These are phyloP conservation scores for Oxyruncus cristatus DNA, from an alignment of 2,113 vertebrate species.

Conservation along the genomic window DNA sequence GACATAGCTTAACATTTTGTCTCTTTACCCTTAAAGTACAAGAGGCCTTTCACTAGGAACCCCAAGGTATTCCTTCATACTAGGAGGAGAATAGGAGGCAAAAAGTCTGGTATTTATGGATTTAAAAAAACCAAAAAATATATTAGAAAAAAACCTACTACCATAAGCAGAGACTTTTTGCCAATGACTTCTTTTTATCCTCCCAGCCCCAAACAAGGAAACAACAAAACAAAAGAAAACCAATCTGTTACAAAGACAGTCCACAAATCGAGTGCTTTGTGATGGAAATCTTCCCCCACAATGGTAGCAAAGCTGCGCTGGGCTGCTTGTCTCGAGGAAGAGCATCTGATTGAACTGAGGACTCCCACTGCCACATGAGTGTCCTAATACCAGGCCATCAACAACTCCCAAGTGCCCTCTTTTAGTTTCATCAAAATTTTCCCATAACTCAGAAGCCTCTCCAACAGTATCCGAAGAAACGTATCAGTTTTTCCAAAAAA, in stretches of 20 bases:
- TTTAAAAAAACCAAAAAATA: background rate
- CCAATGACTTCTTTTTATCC: background rate
- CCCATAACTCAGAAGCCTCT: background rate
- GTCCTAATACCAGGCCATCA: background rate
- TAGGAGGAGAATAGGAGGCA: background rate
- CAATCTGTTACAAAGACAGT: background rate
- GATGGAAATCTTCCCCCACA: background rate
- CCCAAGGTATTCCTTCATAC: background rate
- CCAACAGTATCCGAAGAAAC: background rate
- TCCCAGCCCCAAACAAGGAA: background rate
- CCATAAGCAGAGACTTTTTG: background rate
- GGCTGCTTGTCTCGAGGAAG: background rate
- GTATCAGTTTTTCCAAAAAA: background rate
- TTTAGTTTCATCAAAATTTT: background rate
- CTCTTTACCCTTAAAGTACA: background rate
- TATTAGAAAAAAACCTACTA: background rate
- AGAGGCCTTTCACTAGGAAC: background rate
- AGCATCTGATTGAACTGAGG: background rate
- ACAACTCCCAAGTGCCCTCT: background rate
- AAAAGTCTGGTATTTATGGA: background rate
- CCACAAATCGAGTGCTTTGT: background rate
- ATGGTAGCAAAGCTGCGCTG: background rate
- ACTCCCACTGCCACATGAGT: rapidly evolving
- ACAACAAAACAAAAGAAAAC: background rate
- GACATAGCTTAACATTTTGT: background rate